Evolutionary conservation across 2,113 vertebrate genomes (phyloP), one percentile per base, ranked within the genome.

Genomic region (Perognathus longimembris): DNA sequence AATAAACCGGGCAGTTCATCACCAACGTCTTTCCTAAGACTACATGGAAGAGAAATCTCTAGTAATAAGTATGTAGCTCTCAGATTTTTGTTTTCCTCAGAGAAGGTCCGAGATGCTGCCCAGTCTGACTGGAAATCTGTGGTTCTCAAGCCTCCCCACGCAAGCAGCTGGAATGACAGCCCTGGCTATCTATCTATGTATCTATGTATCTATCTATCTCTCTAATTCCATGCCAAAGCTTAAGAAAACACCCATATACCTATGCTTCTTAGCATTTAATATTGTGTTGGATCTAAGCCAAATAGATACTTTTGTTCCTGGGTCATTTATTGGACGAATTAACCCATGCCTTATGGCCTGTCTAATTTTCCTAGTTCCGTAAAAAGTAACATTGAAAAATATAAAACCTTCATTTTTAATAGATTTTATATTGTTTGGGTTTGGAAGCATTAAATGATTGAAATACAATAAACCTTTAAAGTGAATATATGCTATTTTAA

Each of bases 291-390:
- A 61, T 95, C 75, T 96, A 95, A 96, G 94, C 94, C 85, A 89
- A 96, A 59, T 93, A 96, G 89, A 95, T 95, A 64, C 78, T 96
- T 96, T 96, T 95, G 78, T 93, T 96, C 91, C 94, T 59, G 26
- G n/a, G 18, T 95, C 91, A 94, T 95, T 97, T 97, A 94, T 63
- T 97, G 80, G 45, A 94, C 85, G 96, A 73, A 96, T 54, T 54
- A 18, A 17, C 17, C 50, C 50, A 54, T 54, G 50, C 50, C 50
- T 54, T 15, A 54, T 3, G 11, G 50, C 50, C 50, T 18, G 50
- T 18, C 96, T 97, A 94, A 50, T 94, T 87, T 93, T 95, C 40
- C 85, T 42, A 95, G 0, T 91, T 85, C 93, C 78, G 93, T 38
- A 42, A 94, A 59, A 96, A 71, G 30, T 64, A 94, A 81, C 64